Conservation (phyloP, 2,113 vertebrate species). For the Calonectris borealis region DNA sequence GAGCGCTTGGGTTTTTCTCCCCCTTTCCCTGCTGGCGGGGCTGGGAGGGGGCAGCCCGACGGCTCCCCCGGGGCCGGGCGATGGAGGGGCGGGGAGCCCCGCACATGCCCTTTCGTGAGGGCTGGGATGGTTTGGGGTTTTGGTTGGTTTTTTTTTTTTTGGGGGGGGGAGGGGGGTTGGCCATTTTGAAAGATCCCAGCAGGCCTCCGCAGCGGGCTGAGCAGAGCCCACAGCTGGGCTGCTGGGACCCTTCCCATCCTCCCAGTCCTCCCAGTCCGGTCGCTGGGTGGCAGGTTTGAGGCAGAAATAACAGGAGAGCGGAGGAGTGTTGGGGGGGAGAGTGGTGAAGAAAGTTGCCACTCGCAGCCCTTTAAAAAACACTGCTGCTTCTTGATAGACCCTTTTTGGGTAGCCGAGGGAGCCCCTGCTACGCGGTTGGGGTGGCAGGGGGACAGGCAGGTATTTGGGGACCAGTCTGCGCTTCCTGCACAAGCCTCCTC, state of each 20-base stretch:
- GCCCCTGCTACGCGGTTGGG: neutral
- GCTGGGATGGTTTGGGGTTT: too few species aligned
- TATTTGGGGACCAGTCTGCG: neutral
- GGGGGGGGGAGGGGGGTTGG: too few species aligned
- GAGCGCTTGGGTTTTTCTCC: neutral
- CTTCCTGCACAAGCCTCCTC: neutral
- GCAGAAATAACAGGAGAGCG: conserved; percentile 27
- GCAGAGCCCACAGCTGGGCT: neutral
- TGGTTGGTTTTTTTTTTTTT: neutral
- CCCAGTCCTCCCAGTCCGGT: neutral
- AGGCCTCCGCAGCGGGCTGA: neutral
- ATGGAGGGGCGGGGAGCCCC: neutral
- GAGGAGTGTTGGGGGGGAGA: neutral
- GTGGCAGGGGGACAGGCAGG: neutral
- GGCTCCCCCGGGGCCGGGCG: neutral
- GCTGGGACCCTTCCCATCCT: conserved; percentile 13
- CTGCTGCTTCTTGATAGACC: neutral
- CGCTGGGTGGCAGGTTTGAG: conserved; percentile 67
- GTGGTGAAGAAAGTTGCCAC: neutral
- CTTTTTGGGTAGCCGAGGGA: neutral
- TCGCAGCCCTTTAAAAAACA: neutral
- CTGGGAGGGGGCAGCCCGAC: neutral
- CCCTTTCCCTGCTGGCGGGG: neutral
- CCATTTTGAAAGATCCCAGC: neutral
- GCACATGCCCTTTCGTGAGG: neutral